Evolutionary conservation across 2,888 invertebrate species (phyloP).

Genomic region (Pelosia muscerda): DNA sequence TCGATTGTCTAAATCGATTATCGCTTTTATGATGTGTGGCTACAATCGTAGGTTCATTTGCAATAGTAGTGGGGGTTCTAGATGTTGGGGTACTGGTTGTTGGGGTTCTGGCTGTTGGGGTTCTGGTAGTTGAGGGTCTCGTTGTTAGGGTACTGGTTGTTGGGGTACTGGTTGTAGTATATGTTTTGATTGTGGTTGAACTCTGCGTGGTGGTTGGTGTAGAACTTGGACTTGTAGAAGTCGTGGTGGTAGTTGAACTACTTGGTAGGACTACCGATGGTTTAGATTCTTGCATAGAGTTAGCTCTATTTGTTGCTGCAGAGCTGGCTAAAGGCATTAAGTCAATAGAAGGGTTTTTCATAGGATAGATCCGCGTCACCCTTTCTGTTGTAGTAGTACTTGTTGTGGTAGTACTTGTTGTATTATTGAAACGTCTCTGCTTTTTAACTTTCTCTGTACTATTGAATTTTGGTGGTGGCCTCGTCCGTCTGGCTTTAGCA

Average conservation of each 20-base stretch:
- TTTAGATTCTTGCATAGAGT: slow-evolving; percentile 42
- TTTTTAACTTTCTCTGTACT: slow-evolving; percentile 75
- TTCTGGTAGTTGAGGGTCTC: too few species aligned
- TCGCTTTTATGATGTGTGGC: slow-evolving; percentile 64
- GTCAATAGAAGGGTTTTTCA: slow-evolving; percentile 67
- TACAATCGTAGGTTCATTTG: slow-evolving; percentile 40
- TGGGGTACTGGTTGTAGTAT: too few species aligned
- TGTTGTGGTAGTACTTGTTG: slow-evolving; percentile 66
- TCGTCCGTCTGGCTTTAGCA: slow-evolving; percentile 70
- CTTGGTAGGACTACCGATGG: slow-evolving; percentile 45
- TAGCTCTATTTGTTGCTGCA: slow-evolving; percentile 61
- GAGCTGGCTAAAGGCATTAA: slow-evolving; percentile 75
- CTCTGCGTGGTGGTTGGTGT: slow-evolving; percentile 30
- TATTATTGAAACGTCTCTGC: slow-evolving; percentile 73
- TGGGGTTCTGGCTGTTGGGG: too few species aligned
- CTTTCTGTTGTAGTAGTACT: slow-evolving; percentile 63
- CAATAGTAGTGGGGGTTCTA: slow-evolving; percentile 37
- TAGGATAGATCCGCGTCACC: slow-evolving; percentile 53
- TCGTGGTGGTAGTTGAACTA: slow-evolving; percentile 38
- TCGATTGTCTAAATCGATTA: slow-evolving; percentile 79
- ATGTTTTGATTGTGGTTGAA: slow-evolving; percentile 33
- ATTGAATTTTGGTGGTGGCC: slow-evolving; percentile 73
- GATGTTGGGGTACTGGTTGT: slow-evolving; percentile 36
- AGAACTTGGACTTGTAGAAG: slow-evolving; percentile 50
- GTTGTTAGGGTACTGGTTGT: slow-evolving; percentile 35